Conservation (phyloP, 2,888 invertebrate species). For the Erebia ligea region DNA sequence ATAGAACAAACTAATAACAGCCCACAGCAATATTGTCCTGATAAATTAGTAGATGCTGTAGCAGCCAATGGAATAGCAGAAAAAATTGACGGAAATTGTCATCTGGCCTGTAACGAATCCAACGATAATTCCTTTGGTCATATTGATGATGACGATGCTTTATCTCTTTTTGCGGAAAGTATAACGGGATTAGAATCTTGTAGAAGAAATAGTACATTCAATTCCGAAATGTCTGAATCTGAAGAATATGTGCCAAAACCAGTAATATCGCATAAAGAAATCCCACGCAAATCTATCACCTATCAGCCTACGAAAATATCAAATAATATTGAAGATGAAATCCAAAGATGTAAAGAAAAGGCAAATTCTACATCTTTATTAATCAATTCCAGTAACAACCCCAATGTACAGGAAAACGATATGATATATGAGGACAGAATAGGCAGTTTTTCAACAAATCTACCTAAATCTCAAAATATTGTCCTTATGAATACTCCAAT, state of each 20-base stretch:
- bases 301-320: conserved; percentile 57
- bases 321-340: conserved; percentile 18
- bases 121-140: conserved; percentile 20
- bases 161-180: conserved; percentile 72
- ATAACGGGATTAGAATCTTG: conserved; percentile 63
- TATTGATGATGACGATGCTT: conserved; percentile 65
- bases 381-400: conserved; percentile 44
- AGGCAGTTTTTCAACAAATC: conserved; percentile 6
- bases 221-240: conserved; percentile 23
- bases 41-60: background rate
- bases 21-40: background rate
- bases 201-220: conserved; percentile 44
- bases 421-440: conserved; percentile 29
- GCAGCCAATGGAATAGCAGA: background rate
- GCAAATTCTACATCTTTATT: conserved; percentile 63
- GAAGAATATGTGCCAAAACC: conserved; percentile 62
- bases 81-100: background rate
- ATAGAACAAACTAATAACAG: background rate
- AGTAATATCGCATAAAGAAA: conserved; percentile 26
- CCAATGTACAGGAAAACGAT: conserved; percentile 5
- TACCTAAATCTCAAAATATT: background rate
- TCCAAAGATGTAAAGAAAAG: conserved; percentile 50
- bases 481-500: conserved; percentile 8
- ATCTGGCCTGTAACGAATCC: background rate
- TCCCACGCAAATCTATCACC: conserved; percentile 35